A percentile compares a stretch with the other conserved stretches of the same genome.
Evolutionary conservation across 2,888 invertebrate species (phyloP).

Genomic region (Cosmia pyralina): DNA sequence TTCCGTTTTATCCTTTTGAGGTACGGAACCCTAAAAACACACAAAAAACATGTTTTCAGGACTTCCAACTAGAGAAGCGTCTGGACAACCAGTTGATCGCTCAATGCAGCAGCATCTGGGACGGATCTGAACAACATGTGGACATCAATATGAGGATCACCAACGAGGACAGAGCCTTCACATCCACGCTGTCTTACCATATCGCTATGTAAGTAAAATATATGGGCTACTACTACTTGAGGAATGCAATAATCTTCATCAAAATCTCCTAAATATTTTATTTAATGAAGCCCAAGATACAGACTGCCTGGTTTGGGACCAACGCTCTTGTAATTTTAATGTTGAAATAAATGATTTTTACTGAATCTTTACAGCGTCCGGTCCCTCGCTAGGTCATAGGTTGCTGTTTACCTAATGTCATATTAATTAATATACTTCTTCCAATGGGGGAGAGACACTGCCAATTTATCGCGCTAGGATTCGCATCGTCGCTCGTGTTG

Average conservation of each 20-base stretch:
- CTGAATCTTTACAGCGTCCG: too few species aligned
- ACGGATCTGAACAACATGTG: conserved; percentile 92
- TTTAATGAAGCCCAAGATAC: background rate
- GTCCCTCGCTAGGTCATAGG: too few species aligned
- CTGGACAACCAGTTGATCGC: conserved; percentile 95
- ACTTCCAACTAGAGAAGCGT: conserved; percentile 96
- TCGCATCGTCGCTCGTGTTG: too few species aligned
- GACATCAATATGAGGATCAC: conserved; percentile 94
- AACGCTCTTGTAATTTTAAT: background rate
- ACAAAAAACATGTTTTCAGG: conserved; percentile 85
- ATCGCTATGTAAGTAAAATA: conserved; percentile 94
- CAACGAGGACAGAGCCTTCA: conserved; percentile 98
- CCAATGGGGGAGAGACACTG: too few species aligned
- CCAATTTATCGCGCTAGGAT: too few species aligned
- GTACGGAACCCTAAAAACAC: too few species aligned
- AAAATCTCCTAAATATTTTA: background rate
- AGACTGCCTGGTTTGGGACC: background rate
- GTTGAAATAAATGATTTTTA: background rate
- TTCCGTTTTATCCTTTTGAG: too few species aligned
- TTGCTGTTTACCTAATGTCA: background rate
- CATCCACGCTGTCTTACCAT: conserved; percentile 97
- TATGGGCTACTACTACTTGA: background rate
- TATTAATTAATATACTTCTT: background rate
- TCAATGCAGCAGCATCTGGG: conserved; percentile 93
- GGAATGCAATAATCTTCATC: background rate